Percentiles rank a stretch among this genome's conserved stretches.
phyloP scores from a whole-genome alignment of 1,140 invertebrate species.

The Leptinotarsa undecemlineata region DNA sequence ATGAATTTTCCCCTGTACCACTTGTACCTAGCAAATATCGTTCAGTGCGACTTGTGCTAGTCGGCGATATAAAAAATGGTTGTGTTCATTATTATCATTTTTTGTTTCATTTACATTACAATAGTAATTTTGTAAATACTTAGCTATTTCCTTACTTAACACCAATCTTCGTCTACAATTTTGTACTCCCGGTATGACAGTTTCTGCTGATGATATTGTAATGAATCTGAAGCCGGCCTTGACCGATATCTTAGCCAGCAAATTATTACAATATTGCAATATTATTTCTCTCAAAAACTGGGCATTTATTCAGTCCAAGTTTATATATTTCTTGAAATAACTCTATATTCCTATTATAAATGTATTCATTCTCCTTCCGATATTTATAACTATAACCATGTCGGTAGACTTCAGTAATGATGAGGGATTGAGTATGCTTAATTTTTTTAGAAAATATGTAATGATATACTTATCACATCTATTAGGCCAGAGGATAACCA shows the following conservation, averaged over 20 bases:
- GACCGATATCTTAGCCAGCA: no score
- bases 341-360: background rate
- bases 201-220: background rate
- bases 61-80: background rate
- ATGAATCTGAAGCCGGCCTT: no score
- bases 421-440: background rate
- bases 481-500: background rate
- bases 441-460: background rate
- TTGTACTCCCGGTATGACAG: background rate
- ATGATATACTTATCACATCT: background rate
- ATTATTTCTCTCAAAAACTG: slow-evolving; percentile 8
- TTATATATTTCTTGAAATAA: slow-evolving; percentile 16
- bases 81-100: no score
- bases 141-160: slow-evolving; percentile 5
- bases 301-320: slow-evolving; percentile 13
- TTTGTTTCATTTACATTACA: slow-evolving; percentile 15
- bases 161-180: background rate
- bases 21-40: slow-evolving; percentile 12
- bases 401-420: background rate
- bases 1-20: background rate
- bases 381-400: slow-evolving; percentile 1
- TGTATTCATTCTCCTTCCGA: slow-evolving; percentile 1
- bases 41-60: slow-evolving; percentile 3
- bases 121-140: slow-evolving; percentile 10
- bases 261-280: no score